Evolutionary conservation across 1,140 invertebrate species (phyloP).

Genomic region (Lasioglossum baleicum): DNA sequence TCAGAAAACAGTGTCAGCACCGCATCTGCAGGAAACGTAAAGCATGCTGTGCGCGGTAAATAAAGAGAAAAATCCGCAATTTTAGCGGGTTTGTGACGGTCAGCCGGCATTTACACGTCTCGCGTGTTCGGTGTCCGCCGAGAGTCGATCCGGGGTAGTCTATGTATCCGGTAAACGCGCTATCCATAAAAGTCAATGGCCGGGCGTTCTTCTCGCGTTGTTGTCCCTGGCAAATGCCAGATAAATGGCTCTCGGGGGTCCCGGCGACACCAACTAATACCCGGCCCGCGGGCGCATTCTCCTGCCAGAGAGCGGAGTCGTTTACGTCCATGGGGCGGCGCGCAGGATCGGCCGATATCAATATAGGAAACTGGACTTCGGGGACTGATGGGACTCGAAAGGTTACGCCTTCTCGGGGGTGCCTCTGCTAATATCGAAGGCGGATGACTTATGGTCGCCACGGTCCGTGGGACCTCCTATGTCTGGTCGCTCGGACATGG

Average conservation of each 20-base stretch:
- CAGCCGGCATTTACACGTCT: not conserved
- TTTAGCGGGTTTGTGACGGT: not conserved
- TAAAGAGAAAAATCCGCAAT: constrained; percentile 30
- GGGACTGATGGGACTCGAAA: constrained; percentile 45
- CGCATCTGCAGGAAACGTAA: no score
- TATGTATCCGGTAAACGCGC: constrained; percentile 49
- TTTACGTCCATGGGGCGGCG: not conserved
- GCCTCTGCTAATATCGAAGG: constrained; percentile 68
- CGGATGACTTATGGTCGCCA: constrained; percentile 70
- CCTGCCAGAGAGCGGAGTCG: not conserved
- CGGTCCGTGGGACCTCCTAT: constrained; percentile 38
- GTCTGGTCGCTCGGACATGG: constrained; percentile 15
- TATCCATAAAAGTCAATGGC: constrained; percentile 67
- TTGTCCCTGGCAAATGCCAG: constrained; percentile 62
- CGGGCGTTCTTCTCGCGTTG: constrained; percentile 47
- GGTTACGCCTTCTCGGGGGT: constrained; percentile 29
- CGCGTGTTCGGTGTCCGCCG: not conserved
- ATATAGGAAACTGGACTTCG: constrained; percentile 64
- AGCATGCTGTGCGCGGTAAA: constrained; percentile 8
- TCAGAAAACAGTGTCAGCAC: no score
- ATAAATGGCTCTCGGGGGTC: constrained; percentile 67
- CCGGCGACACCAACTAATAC: constrained; percentile 64
- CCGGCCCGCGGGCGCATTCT: constrained; percentile 28
- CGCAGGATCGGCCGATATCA: constrained; percentile 57
- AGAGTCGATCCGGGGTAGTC: not conserved